Base-by-base conservation (phyloP, 2,113 vertebrate species). In the Axis porcinus region DNA sequence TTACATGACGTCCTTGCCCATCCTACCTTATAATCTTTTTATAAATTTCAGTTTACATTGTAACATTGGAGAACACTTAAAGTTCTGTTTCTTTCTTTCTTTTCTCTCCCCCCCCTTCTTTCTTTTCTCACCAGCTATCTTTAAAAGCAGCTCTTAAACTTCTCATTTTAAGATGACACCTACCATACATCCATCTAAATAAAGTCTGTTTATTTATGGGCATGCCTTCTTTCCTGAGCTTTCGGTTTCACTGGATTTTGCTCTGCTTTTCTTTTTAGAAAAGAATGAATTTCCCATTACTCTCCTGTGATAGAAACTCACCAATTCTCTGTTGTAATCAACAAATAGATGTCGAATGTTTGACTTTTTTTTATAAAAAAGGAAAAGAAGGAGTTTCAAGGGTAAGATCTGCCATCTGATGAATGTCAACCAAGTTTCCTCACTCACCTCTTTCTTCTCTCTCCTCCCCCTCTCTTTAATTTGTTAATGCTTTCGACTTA, bases 401-500 rank as follows among this genome's bases (percentile, higher is more conserved):
- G 98, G 97, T 98, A 96, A 97, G 98, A 98, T 98, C 98, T 98
- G 97, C 98, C 95, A 95, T 96, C 97, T 98, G 96, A 97, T 98
- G 98, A 99, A 98, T 98, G 98, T 97, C 98, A 98, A 97, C 98
- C 97, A 97, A 97, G 97, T 98, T 85, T 96, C 91, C 88, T 95
- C 86, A 58, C 84, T 95, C 76, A 25, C 52, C 78, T 43, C 78
- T 98, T 93, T 95, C 30, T 89, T 84, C 45, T 94, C 36, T 76
- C 50, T 91, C 88, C 88, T 45, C 57, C 60, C 90, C 33, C 60
- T 98, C 98, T 98, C 98, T 99, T 98, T 98, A 98, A 98, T 98
- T 99, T 98, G 98, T 98, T 99, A 98, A 98, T 99, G 96, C 97
- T 99, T 99, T 98, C 97, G 98, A 98, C 98, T 99, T 99, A 98